Evolutionary conservation across 2,888 invertebrate genomes (phyloP), one percentile per base, ranked within the genome.

Genomic region (Macrophya annulata): DNA sequence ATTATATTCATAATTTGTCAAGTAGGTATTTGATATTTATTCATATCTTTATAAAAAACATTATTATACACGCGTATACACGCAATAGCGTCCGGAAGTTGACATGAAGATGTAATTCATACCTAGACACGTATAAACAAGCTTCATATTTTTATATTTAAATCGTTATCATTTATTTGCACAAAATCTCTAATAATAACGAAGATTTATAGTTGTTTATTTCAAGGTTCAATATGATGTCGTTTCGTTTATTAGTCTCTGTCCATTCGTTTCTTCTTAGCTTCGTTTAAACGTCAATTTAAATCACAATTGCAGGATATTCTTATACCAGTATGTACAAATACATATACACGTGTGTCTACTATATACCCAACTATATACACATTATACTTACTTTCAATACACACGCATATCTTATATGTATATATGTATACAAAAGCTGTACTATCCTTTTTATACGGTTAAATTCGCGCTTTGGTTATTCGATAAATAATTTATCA

Each of bases 251-350:
- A 43, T 76, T 76, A 17, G 76, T 48, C 76, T 48, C 25, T 21
- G 48, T 76, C n/a, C 76, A 25, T 43, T 21, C 71, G 37, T 12
- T 10, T 71, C 37, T 71, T 76, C n/a, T n/a, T 17, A 21, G 25
- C 72, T 48, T 76, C 48, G 25, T 43, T 31, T 76, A 25, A 48
- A 76, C 48, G 25, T 48, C 76, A 76, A 76, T 76, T 76, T 76
- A 21, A 76, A 76, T 76, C 45, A 76, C 76, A 76, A 76, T 76
- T 48, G 76, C 45, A 40, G 71, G 71, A 37, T 40, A 71, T 40
- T 71, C 71, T 25, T 43, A 40, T 71, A 37, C 71, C 71, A 68
- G 21, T 55, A 55, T 48, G 12, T n/a, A n/a, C n/a, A n/a, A n/a
- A 48, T 48, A 12, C 48, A 1, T 48, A 12, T 48, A 48, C 48